Base-by-base conservation (phyloP, 2,888 invertebrate species). In the Anthophora plumipes region DNA sequence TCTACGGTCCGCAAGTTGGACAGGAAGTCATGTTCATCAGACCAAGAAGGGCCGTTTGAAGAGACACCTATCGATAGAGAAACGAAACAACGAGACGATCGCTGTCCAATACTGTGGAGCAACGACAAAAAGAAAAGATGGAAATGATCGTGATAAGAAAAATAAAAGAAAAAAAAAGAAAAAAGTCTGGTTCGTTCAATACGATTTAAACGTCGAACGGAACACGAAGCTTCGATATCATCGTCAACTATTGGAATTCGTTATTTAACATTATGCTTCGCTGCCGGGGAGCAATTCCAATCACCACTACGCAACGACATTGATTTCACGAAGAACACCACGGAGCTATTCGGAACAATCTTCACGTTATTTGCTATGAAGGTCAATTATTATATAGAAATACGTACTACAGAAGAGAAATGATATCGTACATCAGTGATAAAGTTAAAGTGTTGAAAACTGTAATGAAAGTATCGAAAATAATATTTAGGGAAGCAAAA, bases 1-100 rank as follows among this genome's bases (percentile, higher is more conserved):
- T 64, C 63, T 59, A 39, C 67, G 46, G 59, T 67, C 57, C 43
- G 66, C 64, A 25, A 70, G 48, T 39, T 54, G 60, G 64, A 70
- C 46, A 46, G 41, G 48, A 39, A 46, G 37, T 46, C 69, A 64
- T 43, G 48, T 48, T 43, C 52, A 41, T 25, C 60, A 5, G 64
- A 20, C 48, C 25, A 37, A 7, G 25, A 63, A 43, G 7, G 48
- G 46, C 41, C 46, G 59, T 59, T 41, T 61, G 17, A 71, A 39
- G 17, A 59, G 55, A 25, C 55, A 39, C 8, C 68, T 50, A 43
- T 57, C 57, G 63, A 57, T 61, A 54, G 54, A 50, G 48, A 37
- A 59, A 46, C 55, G 48, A 37, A 25, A 8, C 55, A n/a, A 4
- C 31, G 31, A 1, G 4, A 63, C 61, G 55, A 39, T 48, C 50